Base-by-base conservation (phyloP, 2,888 invertebrate species). In the Elegia similella region DNA sequence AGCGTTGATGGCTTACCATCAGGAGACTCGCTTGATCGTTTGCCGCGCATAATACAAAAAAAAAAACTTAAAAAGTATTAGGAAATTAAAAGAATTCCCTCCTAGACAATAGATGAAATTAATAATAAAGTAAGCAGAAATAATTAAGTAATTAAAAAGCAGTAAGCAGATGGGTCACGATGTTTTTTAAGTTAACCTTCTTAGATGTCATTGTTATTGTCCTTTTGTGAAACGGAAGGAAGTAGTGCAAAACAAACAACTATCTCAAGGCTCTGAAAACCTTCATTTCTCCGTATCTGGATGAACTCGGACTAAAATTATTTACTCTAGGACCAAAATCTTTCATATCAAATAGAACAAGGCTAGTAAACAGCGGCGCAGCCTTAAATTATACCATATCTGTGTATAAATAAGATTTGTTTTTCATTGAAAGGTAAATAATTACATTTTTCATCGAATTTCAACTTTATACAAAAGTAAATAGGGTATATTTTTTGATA, bases 291-390 rank as follows among this genome's bases (percentile, higher is more conserved):
- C 54, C 15, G 15, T 32, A 54, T 29, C 30, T 32, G 54, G 54
- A 29, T 23, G 34, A 34, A 34, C 32, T 44, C 42, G 0, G 30
- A 32, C 6, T 30, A 32, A n/a, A 16, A 46, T 17, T 55, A 30
- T 55, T 55, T 44, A 16, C 32, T 55, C 10, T 44, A 16, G 16
- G 15, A 46, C 30, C 15, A 43, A 54, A 54, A 54, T 12, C 8
- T 43, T 15, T 55, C 54, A 55, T 55, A 55, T 55, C 44, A 54
- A 54, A 43, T 54, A 30, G 53, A 43, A 34, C 54, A 55, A 55
- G 54, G 54, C 43, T 32, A 17, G 30, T 17, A 46, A 55, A 46
- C 54, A 44, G 34, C 30, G 2, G 12, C 17, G 13, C 54, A 55
- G 46, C 15, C 44, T 50, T 44, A 46, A 46, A 43, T 10, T 55